phyloP scores from a whole-genome alignment of 2,113 vertebrate species.

The Mirza zaza region DNA sequence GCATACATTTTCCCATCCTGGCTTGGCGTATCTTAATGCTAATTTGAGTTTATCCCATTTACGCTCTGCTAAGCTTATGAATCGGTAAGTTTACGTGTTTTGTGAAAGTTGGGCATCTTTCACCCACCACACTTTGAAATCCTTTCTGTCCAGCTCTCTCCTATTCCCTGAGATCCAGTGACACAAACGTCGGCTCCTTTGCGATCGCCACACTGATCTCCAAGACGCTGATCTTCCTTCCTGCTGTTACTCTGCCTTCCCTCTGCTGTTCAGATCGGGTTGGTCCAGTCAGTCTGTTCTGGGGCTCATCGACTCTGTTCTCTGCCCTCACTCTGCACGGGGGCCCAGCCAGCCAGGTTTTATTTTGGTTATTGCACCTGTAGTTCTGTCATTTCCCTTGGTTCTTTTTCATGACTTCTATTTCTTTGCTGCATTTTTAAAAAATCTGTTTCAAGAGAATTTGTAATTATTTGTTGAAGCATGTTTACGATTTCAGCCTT shows the following conservation, averaged over 20 bases:
- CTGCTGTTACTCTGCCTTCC: not conserved
- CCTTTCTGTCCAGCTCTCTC: not conserved
- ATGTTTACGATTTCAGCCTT: not conserved
- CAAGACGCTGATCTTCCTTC: not conserved
- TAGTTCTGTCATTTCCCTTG: not conserved
- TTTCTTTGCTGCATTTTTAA: not conserved
- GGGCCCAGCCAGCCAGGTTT: not conserved
- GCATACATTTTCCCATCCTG: rapidly evolving
- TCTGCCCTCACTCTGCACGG: rapidly evolving
- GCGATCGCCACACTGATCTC: rapidly evolving
- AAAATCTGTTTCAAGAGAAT: not conserved
- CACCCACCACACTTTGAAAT: not conserved
- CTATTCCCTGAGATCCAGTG: not conserved
- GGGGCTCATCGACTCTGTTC: no score
- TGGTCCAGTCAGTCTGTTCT: no score
- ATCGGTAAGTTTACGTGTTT: not conserved
- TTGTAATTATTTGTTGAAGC: not conserved
- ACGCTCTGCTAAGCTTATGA: not conserved
- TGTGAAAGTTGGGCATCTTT: not conserved
- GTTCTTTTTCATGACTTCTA: not conserved
- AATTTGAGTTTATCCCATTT: not conserved
- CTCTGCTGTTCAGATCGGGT: not conserved
- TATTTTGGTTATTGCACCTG: not conserved
- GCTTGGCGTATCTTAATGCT: not conserved
- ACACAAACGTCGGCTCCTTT: rapidly evolving